Evolutionary conservation across 2,113 vertebrate genomes (phyloP).

Genomic region (Psilopsiagon aurifrons): DNA sequence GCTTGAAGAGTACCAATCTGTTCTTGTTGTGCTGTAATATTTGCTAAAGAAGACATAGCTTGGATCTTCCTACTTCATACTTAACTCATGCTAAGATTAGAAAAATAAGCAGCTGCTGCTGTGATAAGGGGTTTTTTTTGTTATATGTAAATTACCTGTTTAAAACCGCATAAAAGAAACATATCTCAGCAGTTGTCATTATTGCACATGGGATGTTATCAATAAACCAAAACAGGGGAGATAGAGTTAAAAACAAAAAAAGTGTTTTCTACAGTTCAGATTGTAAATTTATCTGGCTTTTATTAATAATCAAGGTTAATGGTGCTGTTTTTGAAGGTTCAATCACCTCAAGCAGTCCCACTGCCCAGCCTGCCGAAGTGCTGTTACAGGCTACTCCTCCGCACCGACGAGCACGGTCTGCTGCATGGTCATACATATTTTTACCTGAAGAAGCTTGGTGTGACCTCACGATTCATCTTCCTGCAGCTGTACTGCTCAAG

Average conservation of each 20-base stretch:
- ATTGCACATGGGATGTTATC: background rate
- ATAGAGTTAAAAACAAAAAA: background rate
- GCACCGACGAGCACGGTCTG: slow-evolving; percentile 92
- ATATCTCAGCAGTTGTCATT: background rate
- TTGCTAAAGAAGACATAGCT: background rate
- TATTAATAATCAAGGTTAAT: background rate
- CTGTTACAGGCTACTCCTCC: slow-evolving; percentile 95
- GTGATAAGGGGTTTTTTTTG: background rate
- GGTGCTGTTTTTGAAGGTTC: slow-evolving; percentile 80
- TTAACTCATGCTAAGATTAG: background rate
- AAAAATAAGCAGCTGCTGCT: background rate
- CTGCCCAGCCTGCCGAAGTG: slow-evolving; percentile 96
- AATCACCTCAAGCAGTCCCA: slow-evolving; percentile 98
- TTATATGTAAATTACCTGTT: background rate
- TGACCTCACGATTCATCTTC: slow-evolving; percentile 97
- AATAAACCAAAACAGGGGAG: background rate
- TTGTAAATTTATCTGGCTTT: background rate
- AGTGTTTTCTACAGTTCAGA: background rate
- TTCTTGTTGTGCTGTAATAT: background rate
- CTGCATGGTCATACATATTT: slow-evolving; percentile 98
- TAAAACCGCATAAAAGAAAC: background rate
- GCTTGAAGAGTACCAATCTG: background rate
- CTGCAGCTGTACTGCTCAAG: slow-evolving; percentile 93
- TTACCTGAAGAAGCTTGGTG: slow-evolving; percentile 98
- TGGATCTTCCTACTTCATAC: background rate